A percentile compares a stretch with the other conserved stretches of the same genome.
phyloP scores from a whole-genome alignment of 2,113 vertebrate species.

The Chinchilla lanigera region DNA sequence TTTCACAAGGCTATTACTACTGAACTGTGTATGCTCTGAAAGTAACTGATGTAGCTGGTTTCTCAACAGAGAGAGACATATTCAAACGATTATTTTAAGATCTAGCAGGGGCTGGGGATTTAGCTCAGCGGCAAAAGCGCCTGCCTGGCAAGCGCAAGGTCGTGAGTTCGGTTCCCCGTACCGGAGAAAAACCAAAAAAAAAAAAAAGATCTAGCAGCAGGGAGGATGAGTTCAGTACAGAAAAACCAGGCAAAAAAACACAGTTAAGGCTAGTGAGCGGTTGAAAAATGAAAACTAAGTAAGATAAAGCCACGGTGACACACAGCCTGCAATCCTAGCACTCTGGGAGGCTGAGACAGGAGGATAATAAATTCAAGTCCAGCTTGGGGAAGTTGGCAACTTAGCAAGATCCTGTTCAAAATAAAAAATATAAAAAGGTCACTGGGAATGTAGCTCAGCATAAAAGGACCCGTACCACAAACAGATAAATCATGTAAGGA shows the following conservation, averaged over 20 bases:
- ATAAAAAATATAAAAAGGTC: neutral
- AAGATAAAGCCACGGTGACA: neutral
- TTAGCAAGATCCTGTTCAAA: neutral
- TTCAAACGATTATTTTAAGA: conserved; percentile 43
- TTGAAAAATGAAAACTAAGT: neutral
- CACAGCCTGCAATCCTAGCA: neutral
- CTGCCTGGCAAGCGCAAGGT: no score
- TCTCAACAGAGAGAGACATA: neutral
- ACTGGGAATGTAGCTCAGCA: neutral
- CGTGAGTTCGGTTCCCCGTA: no score
- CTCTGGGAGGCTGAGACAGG: neutral
- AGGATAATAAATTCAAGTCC: neutral
- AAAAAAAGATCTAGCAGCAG: conserved; percentile 37
- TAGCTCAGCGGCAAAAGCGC: no score
- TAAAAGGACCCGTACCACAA: neutral
- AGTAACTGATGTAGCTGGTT: neutral
- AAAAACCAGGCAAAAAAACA: neutral
- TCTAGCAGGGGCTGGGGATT: no score
- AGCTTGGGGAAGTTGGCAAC: neutral
- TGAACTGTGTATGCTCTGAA: neutral
- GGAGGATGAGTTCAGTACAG: neutral
- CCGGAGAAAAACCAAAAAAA: no score
- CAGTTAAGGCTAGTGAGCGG: neutral
- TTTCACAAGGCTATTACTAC: conserved; percentile 3
- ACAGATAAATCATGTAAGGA: neutral